Evolutionary conservation across 2,113 vertebrate genomes (phyloP), one percentile per base, ranked within the genome.

Genomic region (Toxotes jaculatrix): DNA sequence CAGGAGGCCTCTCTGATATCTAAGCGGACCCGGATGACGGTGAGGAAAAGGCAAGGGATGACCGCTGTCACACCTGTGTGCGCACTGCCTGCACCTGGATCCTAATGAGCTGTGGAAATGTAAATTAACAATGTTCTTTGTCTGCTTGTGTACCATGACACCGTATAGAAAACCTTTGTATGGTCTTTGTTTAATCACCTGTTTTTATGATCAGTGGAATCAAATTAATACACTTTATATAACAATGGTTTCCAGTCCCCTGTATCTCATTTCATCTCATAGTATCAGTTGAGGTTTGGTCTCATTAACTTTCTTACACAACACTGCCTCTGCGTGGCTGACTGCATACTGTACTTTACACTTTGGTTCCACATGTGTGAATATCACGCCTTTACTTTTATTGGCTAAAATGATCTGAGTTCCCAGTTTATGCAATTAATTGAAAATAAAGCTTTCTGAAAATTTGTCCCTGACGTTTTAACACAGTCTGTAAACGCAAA

Each of bases 261-360:
- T 67, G 67, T 64, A 83, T 80, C n/a, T 77, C 12, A 47, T 40
- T 23, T 11, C 3, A 45, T 55, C 11, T 55, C 17, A n/a, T n/a
- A n/a, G 1, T 32, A 23, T 66, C 66, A n/a, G 55, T 8, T 57
- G 27, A 49, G 70, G 4, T 69, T 23, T 40, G 21, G 17, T 67
- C 27, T 69, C 34, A 4, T 73, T 1, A 56, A 17, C 47, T 74
- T 87, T 4, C 69, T 83, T 72, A 80, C 73, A 53, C 88, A 89
- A 88, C 90, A 89, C 83, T 63, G 88, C 90, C 87, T 85, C 82
- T 84, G 51, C 65, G 88, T 87, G 90, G 89, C n/a, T 84, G 77
- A 74, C 36, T 60, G 80, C 53, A 11, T 60, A 40, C 69, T 70
- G 40, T 80, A 63, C 77, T 76, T 21, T 36, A 45, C 63, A 70